Conservation (phyloP, 2,113 vertebrate species). For the Halichoerus grypus region DNA sequence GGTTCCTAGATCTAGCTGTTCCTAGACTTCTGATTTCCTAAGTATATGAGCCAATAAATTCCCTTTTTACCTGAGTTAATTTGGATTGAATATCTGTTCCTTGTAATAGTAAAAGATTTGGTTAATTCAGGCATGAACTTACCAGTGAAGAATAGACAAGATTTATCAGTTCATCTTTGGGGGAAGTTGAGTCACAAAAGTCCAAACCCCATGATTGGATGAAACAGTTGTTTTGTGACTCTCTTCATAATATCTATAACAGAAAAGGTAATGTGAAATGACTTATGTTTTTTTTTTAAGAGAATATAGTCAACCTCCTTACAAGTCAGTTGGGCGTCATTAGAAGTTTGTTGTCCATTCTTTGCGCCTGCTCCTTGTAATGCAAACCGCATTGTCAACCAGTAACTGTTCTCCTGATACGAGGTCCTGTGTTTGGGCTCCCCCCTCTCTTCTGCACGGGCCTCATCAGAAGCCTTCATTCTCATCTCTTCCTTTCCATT, state of each 20-base stretch:
- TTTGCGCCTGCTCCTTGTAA: not conserved
- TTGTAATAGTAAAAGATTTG: conserved; percentile 31
- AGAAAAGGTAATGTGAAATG: conserved; percentile 36
- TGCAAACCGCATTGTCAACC: not conserved
- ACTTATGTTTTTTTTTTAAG: not conserved
- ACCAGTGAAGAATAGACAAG: not conserved
- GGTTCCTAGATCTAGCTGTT: not conserved
- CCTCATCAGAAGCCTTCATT: not conserved
- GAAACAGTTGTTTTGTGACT: not conserved
- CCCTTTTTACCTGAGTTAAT: conserved; percentile 18
- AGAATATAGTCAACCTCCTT: not conserved
- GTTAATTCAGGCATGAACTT: conserved; percentile 7
- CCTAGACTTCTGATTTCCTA: not conserved
- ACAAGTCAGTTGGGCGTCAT: not conserved
- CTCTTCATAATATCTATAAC: not conserved
- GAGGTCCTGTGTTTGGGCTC: not conserved
- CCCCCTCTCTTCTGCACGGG: not conserved
- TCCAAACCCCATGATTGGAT: not conserved
- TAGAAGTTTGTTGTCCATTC: not conserved
- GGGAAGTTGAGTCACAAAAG: not conserved
- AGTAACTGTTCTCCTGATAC: not conserved
- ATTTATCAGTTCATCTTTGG: not conserved
- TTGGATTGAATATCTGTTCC: conserved; percentile 28
- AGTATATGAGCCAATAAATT: conserved; percentile 42
- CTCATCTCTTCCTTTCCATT: not conserved